A percentile compares a stretch with the other conserved stretches of the same genome.
Conservation (phyloP, 2,888 invertebrate species). For the Malachius bipustulatus region DNA sequence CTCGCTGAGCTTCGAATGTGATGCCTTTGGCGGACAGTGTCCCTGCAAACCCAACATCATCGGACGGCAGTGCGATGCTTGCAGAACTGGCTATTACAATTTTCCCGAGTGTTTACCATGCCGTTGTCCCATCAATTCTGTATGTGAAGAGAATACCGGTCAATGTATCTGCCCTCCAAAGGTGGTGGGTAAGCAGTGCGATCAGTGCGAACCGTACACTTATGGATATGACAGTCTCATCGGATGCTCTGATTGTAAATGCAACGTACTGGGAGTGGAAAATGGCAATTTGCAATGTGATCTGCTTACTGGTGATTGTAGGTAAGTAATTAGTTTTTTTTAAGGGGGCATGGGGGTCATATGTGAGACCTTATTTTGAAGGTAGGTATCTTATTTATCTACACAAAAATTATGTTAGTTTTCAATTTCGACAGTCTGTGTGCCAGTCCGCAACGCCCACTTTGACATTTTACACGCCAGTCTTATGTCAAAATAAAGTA, state of each 20-base stretch:
- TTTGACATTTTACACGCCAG: too few relatives aligned
- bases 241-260: slow-evolving; percentile 92
- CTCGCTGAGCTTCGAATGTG: slow-evolving; percentile 77
- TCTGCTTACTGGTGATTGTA: slow-evolving; percentile 72
- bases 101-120: slow-evolving; percentile 91
- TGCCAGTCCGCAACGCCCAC: too few relatives aligned
- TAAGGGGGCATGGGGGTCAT: too few relatives aligned
- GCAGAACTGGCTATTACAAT: slow-evolving; percentile 84
- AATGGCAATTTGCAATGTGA: slow-evolving; percentile 76
- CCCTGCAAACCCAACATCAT: slow-evolving; percentile 86
- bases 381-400: too few relatives aligned
- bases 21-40: slow-evolving; percentile 93
- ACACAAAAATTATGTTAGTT: too few relatives aligned
- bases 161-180: slow-evolving; percentile 84
- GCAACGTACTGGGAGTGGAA: slow-evolving; percentile 72
- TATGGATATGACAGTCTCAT: slow-evolving; percentile 88
- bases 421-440: too few relatives aligned
- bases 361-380: too few relatives aligned
- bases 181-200: slow-evolving; percentile 82
- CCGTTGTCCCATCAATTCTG: slow-evolving; percentile 71
- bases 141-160: slow-evolving; percentile 62
- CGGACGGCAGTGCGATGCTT: slow-evolving; percentile 70
- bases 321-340: slow-evolving; percentile 40
- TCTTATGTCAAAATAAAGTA: too few relatives aligned
- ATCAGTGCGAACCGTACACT: slow-evolving; percentile 76